A percentile compares a stretch with the other conserved stretches of the same genome.
Evolutionary conservation across 2,888 invertebrate species (phyloP).

Genomic region (Ophion slaviceki): DNA sequence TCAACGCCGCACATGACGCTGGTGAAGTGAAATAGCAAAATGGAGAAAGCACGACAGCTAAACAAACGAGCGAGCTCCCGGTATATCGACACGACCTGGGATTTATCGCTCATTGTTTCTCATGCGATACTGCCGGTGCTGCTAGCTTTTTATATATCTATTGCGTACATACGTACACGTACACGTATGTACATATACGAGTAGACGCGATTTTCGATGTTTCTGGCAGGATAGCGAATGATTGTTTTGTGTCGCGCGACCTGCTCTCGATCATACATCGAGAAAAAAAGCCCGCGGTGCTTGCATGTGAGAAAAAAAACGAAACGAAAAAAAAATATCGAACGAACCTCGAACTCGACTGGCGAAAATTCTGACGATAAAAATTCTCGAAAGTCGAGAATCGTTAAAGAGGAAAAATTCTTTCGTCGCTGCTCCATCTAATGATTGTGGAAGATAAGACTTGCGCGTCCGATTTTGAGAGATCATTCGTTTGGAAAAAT

Average conservation of each 20-base stretch:
- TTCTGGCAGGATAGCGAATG: constrained; percentile 64
- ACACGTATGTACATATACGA: constrained; percentile 31
- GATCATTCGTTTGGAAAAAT: too few relatives aligned
- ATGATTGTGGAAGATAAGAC: neutral
- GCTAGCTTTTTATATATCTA: constrained; percentile 10
- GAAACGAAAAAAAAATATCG: neutral
- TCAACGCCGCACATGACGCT: constrained; percentile 58
- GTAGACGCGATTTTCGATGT: constrained; percentile 62
- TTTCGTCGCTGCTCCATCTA: neutral
- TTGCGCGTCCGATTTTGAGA: neutral
- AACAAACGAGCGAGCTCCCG: constrained; percentile 66
- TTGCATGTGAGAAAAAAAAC: constrained; percentile 24
- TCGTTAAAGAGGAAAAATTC: neutral
- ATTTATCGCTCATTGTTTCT: constrained; percentile 68
- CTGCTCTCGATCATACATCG: constrained; percentile 29
- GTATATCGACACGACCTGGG: constrained; percentile 65
- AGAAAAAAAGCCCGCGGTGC: constrained; percentile 37
- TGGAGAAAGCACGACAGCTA: constrained; percentile 64
- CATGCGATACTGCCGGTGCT: constrained; percentile 60
- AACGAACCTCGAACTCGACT: neutral
- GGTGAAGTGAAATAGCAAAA: constrained; percentile 64
- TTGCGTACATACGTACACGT: constrained; percentile 4
- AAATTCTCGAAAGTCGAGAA: constrained; percentile 8
- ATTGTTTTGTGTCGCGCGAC: constrained; percentile 60
- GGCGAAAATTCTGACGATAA: constrained; percentile 18